phyloP scores from a whole-genome alignment of 2,113 vertebrate genomes.

The Aptenodytes forsteri region DNA sequence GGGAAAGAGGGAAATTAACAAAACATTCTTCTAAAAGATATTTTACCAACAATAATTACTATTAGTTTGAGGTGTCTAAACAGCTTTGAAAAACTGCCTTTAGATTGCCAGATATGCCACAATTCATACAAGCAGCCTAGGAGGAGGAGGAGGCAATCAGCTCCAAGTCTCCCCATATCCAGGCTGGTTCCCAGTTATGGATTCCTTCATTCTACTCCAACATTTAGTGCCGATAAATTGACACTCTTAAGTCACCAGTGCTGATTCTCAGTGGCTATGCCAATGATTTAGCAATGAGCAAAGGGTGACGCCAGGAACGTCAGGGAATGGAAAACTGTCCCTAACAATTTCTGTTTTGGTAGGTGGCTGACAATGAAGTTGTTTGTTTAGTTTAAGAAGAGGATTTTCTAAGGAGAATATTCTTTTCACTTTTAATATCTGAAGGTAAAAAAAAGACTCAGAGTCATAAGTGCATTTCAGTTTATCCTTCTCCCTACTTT shows the following conservation, averaged over 20 bases:
- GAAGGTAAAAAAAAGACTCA: background rate
- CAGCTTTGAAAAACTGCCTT: background rate
- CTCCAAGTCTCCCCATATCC: background rate
- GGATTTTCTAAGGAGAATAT: background rate
- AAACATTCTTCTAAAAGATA: background rate
- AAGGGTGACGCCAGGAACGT: background rate
- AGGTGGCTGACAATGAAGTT: background rate
- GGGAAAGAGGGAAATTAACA: background rate
- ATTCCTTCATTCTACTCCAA: background rate
- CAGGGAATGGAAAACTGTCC: background rate
- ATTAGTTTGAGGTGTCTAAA: background rate
- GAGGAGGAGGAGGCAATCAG: background rate
- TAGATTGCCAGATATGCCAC: background rate
- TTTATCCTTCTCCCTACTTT: background rate
- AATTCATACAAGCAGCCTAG: background rate
- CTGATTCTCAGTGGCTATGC: background rate
- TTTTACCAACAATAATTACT: background rate
- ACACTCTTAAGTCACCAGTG: background rate
- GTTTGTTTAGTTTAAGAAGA: background rate
- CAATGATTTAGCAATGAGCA: background rate
- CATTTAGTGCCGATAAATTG: background rate
- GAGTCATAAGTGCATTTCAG: background rate
- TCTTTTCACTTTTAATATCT: background rate
- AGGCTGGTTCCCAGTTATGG: background rate
- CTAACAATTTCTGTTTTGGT: background rate